Evolutionary conservation across 2,888 invertebrate species (phyloP), one percentile per base, ranked within the genome.

Genomic region (Thera obeliscata): DNA sequence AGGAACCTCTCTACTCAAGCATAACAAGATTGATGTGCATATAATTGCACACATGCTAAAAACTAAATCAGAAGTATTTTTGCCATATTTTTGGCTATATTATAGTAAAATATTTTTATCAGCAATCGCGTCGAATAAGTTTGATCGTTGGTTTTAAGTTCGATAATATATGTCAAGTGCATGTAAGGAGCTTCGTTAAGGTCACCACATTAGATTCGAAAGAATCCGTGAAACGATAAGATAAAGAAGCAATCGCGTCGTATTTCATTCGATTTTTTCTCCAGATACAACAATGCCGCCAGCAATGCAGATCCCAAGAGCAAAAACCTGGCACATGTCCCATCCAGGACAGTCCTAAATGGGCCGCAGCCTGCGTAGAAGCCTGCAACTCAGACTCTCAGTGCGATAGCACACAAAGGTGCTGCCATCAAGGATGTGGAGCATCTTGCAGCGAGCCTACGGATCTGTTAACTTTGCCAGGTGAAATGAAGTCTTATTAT

Each of bases 391-490:
- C 89, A n/a, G 97, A 97, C 79, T 94, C 94, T 0, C 95, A 96
- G 76, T 97, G 97, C 81, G 94, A 95, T 8, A 96, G 95, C 71
- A 94, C 95, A 1, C 94, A 95, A 68, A 95, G 96, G 73, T 97
- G 97, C 83, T 97, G 97, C 78, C 92, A 91, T 49, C 95, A 95
- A 71, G 89, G 93, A 36, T 97, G 97, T 77, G 96, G 96, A 0
- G 91, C 95, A 33, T 95, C 95, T 35, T 97, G 97, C 82, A 95
- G 95, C 80, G 94, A 95, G 43, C 95, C 96, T 0, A 78, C 93
- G 5, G 95, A 95, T 66, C 86, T 96, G 67, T 81, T 95, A 74
- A 89, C 93, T 75, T 79, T 94, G 82, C 81, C 94, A 88, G 95
- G 95, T 96, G 12, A 43, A 43, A 22, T 9, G 4, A 9, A 33